Percentiles rank a stretch among this genome's conserved stretches.
Evolutionary conservation across 2,888 invertebrate species (phyloP).

Genomic region (Danaus chrysippus): DNA sequence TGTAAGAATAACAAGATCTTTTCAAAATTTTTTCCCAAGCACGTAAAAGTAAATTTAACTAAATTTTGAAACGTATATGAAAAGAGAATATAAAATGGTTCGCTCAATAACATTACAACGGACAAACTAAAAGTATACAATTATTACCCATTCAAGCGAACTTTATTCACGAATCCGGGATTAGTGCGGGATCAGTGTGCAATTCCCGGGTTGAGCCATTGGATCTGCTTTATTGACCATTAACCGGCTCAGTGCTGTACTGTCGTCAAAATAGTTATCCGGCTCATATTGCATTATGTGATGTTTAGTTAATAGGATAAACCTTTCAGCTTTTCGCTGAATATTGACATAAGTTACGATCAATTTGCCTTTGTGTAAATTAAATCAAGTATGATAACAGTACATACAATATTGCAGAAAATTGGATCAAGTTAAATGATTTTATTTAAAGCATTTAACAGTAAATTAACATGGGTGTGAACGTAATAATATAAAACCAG

Average conservation of each 20-base stretch:
- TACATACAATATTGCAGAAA: background rate
- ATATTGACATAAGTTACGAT: background rate
- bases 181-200: slow-evolving; percentile 30
- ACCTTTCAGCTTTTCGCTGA: slow-evolving; percentile 7
- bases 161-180: slow-evolving; percentile 22
- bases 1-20: too few species aligned
- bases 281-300: slow-evolving; percentile 26
- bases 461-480: too few species aligned
- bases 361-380: slow-evolving; percentile 3
- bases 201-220: slow-evolving; percentile 30
- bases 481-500: too few species aligned
- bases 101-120: slow-evolving; percentile 8
- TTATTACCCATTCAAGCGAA: slow-evolving; percentile 22
- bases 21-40: too few species aligned
- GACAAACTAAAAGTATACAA: slow-evolving; percentile 24
- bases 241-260: slow-evolving; percentile 26
- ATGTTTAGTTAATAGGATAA: slow-evolving; percentile 23
- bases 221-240: slow-evolving; percentile 40
- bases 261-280: slow-evolving; percentile 29
- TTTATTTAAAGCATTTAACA: too few species aligned
- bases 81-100: background rate
- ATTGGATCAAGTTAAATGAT: background rate
- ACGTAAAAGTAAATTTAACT: too few species aligned
- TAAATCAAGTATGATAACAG: background rate
- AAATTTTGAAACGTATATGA: background rate